Evolutionary conservation across 2,113 vertebrate species (phyloP), one percentile per base, ranked within the genome.

Genomic region (Nycticryphes semicollaris): DNA sequence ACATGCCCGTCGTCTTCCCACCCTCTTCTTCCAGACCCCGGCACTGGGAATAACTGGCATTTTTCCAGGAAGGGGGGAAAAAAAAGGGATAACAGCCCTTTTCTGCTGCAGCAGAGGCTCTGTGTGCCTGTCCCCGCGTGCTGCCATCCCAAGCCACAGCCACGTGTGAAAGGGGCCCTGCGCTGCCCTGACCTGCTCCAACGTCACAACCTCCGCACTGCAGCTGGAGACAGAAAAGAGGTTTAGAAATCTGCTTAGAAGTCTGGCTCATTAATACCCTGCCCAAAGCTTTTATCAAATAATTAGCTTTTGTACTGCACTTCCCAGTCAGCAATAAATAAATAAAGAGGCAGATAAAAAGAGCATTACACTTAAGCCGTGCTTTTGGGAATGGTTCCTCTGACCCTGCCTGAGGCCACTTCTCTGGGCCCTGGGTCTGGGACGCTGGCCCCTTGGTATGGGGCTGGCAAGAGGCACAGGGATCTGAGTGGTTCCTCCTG

Each of bases 311-410:
- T 60, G 77, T 91, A 31, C 35, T 68, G 70, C 45, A 4, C 86
- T 95, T 96, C 86, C 81, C 60, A 90, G 92, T n/a, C 91, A 77
- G 93, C 89, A 70, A 69, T 95, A 90, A 91, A 96, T 88, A 96
- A 95, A 87, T 62, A 68, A 83, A 81, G 76, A 92, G 64, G 64
- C 31, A 67, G 90, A 89, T 87, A 64, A 85, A 95, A 83, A 3
- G 17, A 83, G 92, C 15, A 4, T 62, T 63, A 30, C 4, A 6
- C 57, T 82, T 22, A 28, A 72, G 82, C 82, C 0, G 1, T 54
- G n/a, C 53, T 72, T 91, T 74, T 63, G 62, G 85, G 53, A 77
- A n/a, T 0, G 0, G 60, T 53, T 79, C 16, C 12, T 31, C 30
- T 82, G 75, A 43, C 69, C 76, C 45, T 19, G 54, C 31, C 59